Evolutionary conservation across 2,888 invertebrate species (phyloP).

Genomic region (Choreutis nemorana): DNA sequence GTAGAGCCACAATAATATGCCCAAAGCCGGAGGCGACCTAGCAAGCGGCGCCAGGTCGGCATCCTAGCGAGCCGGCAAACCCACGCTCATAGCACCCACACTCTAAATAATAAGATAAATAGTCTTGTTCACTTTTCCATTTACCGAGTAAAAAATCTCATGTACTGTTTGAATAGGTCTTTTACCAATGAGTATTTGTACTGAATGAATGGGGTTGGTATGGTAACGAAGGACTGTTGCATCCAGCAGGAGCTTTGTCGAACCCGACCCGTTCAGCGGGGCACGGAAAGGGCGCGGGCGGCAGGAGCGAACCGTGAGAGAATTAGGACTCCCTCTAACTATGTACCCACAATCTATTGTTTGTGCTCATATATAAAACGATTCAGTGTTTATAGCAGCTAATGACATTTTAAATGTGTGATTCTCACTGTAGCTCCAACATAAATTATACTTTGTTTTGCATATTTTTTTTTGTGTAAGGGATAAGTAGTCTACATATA

Average conservation of each 20-base stretch:
- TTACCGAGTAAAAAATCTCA: constrained; percentile 61
- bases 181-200: constrained; percentile 65
- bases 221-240: constrained; percentile 37
- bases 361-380: constrained; percentile 33
- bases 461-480: no score
- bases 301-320: constrained; percentile 37
- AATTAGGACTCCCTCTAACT: constrained; percentile 29
- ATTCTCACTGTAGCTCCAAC: no score
- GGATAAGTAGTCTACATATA: no score
- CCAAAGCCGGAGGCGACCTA: no score
- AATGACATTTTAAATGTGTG: no score
- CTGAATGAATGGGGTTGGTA: constrained; percentile 46
- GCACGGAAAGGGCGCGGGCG: constrained; percentile 33
- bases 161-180: constrained; percentile 62
- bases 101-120: constrained; percentile 62
- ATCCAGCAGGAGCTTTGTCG: constrained; percentile 35
- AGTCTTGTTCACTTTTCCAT: constrained; percentile 62
- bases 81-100: constrained; percentile 56
- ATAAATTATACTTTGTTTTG: no score
- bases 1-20: no score
- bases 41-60: no score
- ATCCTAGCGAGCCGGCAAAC: no score
- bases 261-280: constrained; percentile 24
- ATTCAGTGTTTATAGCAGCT: no score
- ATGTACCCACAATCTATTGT: constrained; percentile 31